Evolutionary conservation across 2,797 vertebrate species (phyloP), one percentile per base, ranked within the genome.

Genomic region (Cynodonichthys magdalenae): DNA sequence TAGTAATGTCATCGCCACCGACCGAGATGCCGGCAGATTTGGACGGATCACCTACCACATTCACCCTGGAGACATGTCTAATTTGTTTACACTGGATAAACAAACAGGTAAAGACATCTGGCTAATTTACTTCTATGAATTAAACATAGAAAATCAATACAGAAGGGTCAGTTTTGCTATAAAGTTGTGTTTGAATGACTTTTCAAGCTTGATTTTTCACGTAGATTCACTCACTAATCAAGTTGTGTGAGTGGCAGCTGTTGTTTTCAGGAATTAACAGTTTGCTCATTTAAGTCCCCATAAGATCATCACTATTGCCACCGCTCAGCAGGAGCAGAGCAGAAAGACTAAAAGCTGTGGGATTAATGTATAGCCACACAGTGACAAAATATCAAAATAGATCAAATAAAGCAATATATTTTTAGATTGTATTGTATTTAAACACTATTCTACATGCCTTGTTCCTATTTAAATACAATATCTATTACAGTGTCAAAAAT

Each of bases 21-120:
- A 99, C 88, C 86, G 76, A 68, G 97, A 99, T 82, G 91, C 90
- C 0, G 96, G 95, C 53, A 27, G 67, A 9, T 94, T 92, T 4
- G 96, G 96, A 0, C 10, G 66, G 45, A 92, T 99, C 71, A 85
- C 85, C 4, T 99, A 99, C 0, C 76, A 93, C n/a, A 63, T 98
- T 34, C 52, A 95, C 0, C 92, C 93, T 0, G 94, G 94, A 52
- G 93, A 96, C 77, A 74, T 90, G 84, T 94, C 95, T 1, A 80
- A 87, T 36, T 74, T 95, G 57, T 98, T 99, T 73, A 77, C 88
- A 1, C 80, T 98, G 73, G 95, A 97, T 70, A 39, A 88, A 52
- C 80, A 92, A 48, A 94, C 96, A 94, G 97, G 97, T 98, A 90
- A 14, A 39, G 36, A 39, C 36, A 14, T 14, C 12, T 14, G 31